Base-by-base conservation (phyloP, 2,797 vertebrate genomes). In the Prunella strophiata region DNA sequence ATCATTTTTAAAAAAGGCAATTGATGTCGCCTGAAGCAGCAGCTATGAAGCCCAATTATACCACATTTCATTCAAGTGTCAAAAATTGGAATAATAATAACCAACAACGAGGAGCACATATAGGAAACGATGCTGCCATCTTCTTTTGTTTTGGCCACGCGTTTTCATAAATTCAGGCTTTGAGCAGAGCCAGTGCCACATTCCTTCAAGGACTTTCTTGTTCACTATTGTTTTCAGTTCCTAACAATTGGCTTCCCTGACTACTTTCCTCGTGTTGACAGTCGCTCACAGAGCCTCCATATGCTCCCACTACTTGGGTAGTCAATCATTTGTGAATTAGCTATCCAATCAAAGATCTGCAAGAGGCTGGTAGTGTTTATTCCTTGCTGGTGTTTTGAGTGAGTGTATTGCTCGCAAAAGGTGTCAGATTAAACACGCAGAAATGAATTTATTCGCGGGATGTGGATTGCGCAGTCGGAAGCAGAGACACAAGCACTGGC, bases 1-100 rank as follows among this genome's bases (percentile, higher is more conserved):
- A 97, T 97, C 96, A 96, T 97, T 97, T 97, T 97, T 96, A 96
- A 97, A 98, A 96, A 97, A 85, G 87, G 90, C 91, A 97, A 97
- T 96, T 97, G 96, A 96, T 97, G 96, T 97, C 79, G 78, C 97
- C 96, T 93, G 92, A 95, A 97, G 96, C 81, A 57, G 93, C 97
- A 81, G 91, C 93, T 96, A 55, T 77, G 96, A 97, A 96, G 94
- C 93, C 96, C 96, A 97, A 95, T 97, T 97, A 97, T 93, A 96
- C 93, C 96, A 97, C 92, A 97, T 97, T 97, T 97, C 96, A 97
- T 97, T 97, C 95, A 96, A 96, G 95, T 97, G 96, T 97, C 96
- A 97, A 97, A 96, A 96, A 95, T 85, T 98, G 95, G 95, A 97
- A 97, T 97, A 97, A 97, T 91, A 96, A 96, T 93, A 92, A 81